Evolutionary conservation across 1,140 invertebrate genomes (phyloP), one percentile per base, ranked within the genome.

Genomic region (Eumaeus atala): DNA sequence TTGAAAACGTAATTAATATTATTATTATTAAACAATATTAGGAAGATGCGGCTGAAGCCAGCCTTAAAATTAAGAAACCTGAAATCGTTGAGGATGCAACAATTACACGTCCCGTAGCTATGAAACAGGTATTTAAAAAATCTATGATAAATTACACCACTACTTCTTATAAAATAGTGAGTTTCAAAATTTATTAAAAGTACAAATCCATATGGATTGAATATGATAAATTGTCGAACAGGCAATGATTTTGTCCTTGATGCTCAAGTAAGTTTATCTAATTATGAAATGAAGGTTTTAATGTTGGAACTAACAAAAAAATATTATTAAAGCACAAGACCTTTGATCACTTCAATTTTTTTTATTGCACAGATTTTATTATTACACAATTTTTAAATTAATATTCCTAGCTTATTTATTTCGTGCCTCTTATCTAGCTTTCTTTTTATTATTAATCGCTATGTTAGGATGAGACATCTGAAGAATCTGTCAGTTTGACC

Each of bases 61-160:
- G 82, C 70, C 74, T 87, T 44, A 82, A 70, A 36, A 62, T 87
- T 67, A 85, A 84, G 61, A 87, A 87, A 72, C 80, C 81, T 21
- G 84, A 87, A 74, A 77, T 87, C 40, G 71, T 87, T 55, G 84
- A 87, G 53, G 79, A 84, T 38, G 75, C 78, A 68, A 87, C 84
- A 38, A 62, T 87, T 71, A 83, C 83, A 62, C 77, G 76, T 63
- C 81, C 82, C 50, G 60, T 71, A 54, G 55, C 73, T 49, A 84
- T 80, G 71, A 75, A 77, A 55, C 67, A 70, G 34, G 49, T 53
- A 53, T 53, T 16, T 21, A 8, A 28, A 28, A 2, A 28, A 6
- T 28, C 6, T 6, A 28, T 3, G 2, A 3, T 28, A 28, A 28
- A 28, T 28, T 28, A 28, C 6, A 28, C 21, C 6, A 28, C 21